A percentile compares a stretch with the other conserved stretches of the same genome.
These are phyloP conservation scores for Odobenus rosmarus DNA, from an alignment of 2,113 vertebrate species.

Conservation along the genomic window DNA sequence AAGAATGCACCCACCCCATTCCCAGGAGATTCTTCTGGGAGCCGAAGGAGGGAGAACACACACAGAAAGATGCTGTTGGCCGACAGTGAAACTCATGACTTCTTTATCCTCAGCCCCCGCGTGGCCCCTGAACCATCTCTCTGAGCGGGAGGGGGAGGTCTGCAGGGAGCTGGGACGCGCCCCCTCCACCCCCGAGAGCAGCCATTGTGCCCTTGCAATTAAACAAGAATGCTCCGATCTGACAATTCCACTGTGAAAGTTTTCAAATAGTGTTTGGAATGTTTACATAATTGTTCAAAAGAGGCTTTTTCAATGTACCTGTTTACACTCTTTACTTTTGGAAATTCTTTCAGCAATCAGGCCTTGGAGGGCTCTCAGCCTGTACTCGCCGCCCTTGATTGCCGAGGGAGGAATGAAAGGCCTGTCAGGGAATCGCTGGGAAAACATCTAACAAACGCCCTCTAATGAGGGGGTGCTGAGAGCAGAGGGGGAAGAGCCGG, in stretches of 20 bases:
- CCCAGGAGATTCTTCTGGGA: neutral
- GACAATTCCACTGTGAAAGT: constrained; percentile 78
- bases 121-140: neutral
- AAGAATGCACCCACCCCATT: neutral
- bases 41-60: neutral
- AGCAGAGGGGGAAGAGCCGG: constrained; percentile 5
- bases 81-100: neutral
- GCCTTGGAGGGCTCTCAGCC: constrained; percentile 89
- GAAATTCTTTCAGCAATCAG: constrained; percentile 88
- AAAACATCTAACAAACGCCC: constrained; percentile 89
- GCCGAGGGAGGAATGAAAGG: constrained; percentile 83
- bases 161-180: neutral
- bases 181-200: neutral
- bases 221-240: constrained; percentile 76
- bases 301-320: constrained; percentile 90
- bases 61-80: neutral
- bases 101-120: neutral
- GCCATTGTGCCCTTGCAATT: constrained; percentile 60
- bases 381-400: constrained; percentile 89
- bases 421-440: constrained; percentile 88
- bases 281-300: constrained; percentile 90
- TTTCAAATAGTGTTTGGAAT: constrained; percentile 78
- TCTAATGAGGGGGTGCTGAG: constrained; percentile 89
- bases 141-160: neutral
- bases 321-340: constrained; percentile 93